A percentile compares a stretch with the other conserved stretches of the same genome.
phyloP scores from a whole-genome alignment of 2,797 vertebrate genomes.

The Rhyacichthys aspro region DNA sequence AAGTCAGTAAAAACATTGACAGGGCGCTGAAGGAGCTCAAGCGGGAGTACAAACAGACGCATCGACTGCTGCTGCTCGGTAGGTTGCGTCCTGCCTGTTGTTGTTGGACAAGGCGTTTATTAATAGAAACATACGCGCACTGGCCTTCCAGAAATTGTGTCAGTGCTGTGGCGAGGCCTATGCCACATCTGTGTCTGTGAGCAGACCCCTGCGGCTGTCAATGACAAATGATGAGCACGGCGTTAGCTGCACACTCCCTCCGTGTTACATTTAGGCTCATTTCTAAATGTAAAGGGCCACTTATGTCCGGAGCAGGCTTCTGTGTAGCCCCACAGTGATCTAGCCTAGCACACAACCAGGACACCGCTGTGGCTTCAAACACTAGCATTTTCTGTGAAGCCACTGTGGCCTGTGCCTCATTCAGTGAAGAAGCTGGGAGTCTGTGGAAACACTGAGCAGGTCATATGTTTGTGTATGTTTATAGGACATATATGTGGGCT shows the following conservation, averaged over 20 bases:
- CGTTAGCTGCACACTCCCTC: constrained; percentile 19
- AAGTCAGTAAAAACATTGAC: constrained; percentile 93
- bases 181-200: constrained; percentile 62
- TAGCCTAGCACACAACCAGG: not conserved
- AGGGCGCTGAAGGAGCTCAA: constrained; percentile 90
- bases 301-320: not conserved
- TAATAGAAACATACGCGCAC: constrained; percentile 45
- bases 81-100: constrained; percentile 64
- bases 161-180: constrained; percentile 59
- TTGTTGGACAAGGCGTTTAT: constrained; percentile 47
- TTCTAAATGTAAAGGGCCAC: not conserved
- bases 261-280: not conserved
- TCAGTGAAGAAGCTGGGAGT: not conserved
- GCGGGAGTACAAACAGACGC: constrained; percentile 93
- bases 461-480: constrained; percentile 5
- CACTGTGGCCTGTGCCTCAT: constrained; percentile 7
- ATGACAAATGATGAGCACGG: constrained; percentile 59
- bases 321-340: not conserved
- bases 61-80: constrained; percentile 94
- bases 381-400: constrained; percentile 9
- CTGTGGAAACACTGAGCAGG: not conserved
- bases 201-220: constrained; percentile 52
- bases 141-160: constrained; percentile 59
- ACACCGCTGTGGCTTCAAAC: constrained; percentile 7
- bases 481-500: not conserved